phyloP scores from a whole-genome alignment of 2,888 invertebrate genomes.

The Spisula solida region DNA sequence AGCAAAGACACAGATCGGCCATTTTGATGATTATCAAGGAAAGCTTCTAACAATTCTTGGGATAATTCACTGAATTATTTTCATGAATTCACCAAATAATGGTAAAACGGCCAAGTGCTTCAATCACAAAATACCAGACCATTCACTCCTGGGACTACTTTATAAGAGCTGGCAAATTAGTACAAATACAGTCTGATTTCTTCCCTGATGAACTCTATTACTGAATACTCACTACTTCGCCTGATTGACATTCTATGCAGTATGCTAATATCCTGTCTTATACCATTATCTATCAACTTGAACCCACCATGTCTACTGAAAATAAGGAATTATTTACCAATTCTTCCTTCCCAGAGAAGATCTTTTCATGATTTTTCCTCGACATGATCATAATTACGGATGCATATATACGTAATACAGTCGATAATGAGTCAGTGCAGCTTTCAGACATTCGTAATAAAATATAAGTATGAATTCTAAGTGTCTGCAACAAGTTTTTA shows the following conservation, averaged over 20 bases:
- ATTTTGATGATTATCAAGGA: neutral
- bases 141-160: constrained; percentile 12
- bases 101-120: constrained; percentile 14
- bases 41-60: neutral
- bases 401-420: neutral
- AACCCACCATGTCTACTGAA: neutral
- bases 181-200: constrained; percentile 23
- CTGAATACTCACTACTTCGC: neutral
- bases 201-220: constrained; percentile 1
- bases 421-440: neutral
- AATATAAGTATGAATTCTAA: constrained; percentile 9
- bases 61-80: constrained; percentile 4
- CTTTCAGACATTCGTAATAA: constrained; percentile 19
- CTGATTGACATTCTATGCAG: constrained; percentile 16
- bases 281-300: neutral
- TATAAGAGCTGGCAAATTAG: constrained; percentile 5
- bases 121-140: constrained; percentile 1
- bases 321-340: neutral
- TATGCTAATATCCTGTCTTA: constrained; percentile 1
- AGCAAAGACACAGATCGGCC: neutral
- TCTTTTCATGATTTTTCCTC: neutral
- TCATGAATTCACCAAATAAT: constrained; percentile 7
- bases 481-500: constrained; percentile 11
- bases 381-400: neutral
- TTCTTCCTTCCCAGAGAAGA: neutral